Percentiles rank a stretch among this genome's conserved stretches.
These are phyloP conservation scores for Danio aesculapii DNA, from an alignment of 2,797 vertebrate genomes.

Conservation along the genomic window DNA sequence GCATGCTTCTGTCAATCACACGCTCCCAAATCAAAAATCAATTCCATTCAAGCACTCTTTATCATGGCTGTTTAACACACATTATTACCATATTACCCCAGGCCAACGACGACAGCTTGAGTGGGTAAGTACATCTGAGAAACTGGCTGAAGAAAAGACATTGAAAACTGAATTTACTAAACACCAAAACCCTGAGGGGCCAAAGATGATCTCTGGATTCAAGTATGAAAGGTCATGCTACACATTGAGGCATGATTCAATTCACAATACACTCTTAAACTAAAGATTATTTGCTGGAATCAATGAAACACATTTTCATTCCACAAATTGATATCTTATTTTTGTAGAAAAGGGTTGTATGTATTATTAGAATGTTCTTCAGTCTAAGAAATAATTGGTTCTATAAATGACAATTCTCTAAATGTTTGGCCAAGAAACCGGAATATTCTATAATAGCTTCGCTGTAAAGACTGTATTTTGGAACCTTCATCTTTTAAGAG, in stretches of 20 bases:
- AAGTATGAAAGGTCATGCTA: background rate
- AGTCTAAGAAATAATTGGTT: too few relatives aligned
- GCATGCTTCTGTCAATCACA: slow-evolving; percentile 51
- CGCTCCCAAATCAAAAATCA: slow-evolving; percentile 48
- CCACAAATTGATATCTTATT: too few relatives aligned
- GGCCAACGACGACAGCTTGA: slow-evolving; percentile 19
- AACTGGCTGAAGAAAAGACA: slow-evolving; percentile 6
- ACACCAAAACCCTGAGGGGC: slow-evolving; percentile 1
- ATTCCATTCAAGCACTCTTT: slow-evolving; percentile 46
- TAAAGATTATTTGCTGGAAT: too few relatives aligned
- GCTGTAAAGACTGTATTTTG: too few relatives aligned
- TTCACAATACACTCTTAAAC: background rate
- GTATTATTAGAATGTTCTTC: too few relatives aligned
- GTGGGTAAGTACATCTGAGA: slow-evolving; percentile 36
- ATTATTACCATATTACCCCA: slow-evolving; percentile 42
- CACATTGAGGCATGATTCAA: background rate
- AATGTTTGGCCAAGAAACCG: too few relatives aligned
- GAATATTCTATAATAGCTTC: too few relatives aligned
- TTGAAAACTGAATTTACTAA: slow-evolving; percentile 2
- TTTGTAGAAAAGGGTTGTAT: too few relatives aligned
- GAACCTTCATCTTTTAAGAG: too few relatives aligned
- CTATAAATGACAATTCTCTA: too few relatives aligned
- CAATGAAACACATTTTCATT: too few relatives aligned
- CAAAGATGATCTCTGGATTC: background rate
- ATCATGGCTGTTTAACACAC: slow-evolving; percentile 50